Evolutionary conservation across 2,888 invertebrate species (phyloP).

Genomic region (Scaptomyza flava): DNA sequence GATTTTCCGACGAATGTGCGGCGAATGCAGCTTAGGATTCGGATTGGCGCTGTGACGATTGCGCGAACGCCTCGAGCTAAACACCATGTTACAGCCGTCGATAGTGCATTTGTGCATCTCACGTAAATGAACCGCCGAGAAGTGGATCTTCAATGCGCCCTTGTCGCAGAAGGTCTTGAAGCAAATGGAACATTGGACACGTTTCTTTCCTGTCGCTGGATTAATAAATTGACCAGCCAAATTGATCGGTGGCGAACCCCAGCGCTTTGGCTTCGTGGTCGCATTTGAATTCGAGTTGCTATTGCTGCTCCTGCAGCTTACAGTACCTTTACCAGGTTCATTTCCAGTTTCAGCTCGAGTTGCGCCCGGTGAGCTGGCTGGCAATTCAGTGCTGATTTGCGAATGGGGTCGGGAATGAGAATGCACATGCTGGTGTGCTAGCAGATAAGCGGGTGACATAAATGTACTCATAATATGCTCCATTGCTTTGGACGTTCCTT

Average conservation of each 20-base stretch:
- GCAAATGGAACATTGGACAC: conserved; percentile 99
- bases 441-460: conserved; percentile 84
- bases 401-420: conserved; percentile 24
- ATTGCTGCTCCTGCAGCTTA: conserved; percentile 14
- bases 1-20: conserved; percentile 96
- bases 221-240: conserved; percentile 95
- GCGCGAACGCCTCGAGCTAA: conserved; percentile 96
- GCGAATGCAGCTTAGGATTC: conserved; percentile 98
- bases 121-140: conserved; percentile 98
- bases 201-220: conserved; percentile 96
- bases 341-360: background rate
- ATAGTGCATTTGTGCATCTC: conserved; percentile 99
- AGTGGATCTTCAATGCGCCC: conserved; percentile 99
- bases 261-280: conserved; percentile 85
- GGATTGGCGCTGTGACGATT: conserved; percentile 99
- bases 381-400: conserved; percentile 56
- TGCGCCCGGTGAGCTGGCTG: conserved; percentile 73
- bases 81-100: conserved; percentile 99
- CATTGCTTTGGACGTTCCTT: conserved; percentile 60
- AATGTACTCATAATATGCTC: conserved; percentile 83
- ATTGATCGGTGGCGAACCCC: conserved; percentile 93
- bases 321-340: conserved; percentile 7
- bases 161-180: conserved; percentile 99
- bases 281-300: conserved; percentile 11
- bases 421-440: conserved; percentile 70